These are phyloP conservation scores for Augiades crinisus DNA, from an alignment of 2,888 invertebrate species.

Conservation along the genomic window DNA sequence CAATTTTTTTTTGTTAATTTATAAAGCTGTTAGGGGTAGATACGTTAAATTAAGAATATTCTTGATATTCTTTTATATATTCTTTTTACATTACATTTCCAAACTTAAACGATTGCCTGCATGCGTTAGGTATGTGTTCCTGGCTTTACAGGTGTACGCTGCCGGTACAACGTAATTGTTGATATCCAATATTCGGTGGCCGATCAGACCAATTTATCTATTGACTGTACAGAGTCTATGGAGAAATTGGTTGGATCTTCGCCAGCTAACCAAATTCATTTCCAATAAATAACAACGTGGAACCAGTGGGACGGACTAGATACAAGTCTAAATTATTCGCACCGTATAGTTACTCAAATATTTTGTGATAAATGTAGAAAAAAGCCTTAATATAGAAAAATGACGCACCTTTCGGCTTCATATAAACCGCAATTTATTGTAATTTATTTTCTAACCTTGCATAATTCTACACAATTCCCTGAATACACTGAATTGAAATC, in stretches of 20 bases:
- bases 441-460: not conserved
- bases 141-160: not conserved
- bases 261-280: too few relatives aligned
- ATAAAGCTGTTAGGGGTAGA: too few relatives aligned
- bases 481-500: not conserved
- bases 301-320: conserved; percentile 23
- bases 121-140: not conserved
- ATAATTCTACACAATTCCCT: not conserved
- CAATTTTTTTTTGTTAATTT: too few relatives aligned
- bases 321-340: conserved; percentile 16
- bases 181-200: too few relatives aligned
- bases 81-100: too few relatives aligned
- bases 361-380: conserved; percentile 2
- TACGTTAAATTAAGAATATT: too few relatives aligned
- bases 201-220: too few relatives aligned
- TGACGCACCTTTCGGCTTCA: not conserved
- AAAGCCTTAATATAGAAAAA: not conserved
- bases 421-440: not conserved
- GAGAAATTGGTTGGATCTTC: too few relatives aligned
- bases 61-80: too few relatives aligned
- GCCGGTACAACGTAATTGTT: too few relatives aligned
- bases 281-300: not conserved
- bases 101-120: too few relatives aligned
- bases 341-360: conserved; percentile 12
- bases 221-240: too few relatives aligned